Base-by-base conservation (phyloP, 2,113 vertebrate genomes). In the Oncorhynchus gorbuscha region DNA sequence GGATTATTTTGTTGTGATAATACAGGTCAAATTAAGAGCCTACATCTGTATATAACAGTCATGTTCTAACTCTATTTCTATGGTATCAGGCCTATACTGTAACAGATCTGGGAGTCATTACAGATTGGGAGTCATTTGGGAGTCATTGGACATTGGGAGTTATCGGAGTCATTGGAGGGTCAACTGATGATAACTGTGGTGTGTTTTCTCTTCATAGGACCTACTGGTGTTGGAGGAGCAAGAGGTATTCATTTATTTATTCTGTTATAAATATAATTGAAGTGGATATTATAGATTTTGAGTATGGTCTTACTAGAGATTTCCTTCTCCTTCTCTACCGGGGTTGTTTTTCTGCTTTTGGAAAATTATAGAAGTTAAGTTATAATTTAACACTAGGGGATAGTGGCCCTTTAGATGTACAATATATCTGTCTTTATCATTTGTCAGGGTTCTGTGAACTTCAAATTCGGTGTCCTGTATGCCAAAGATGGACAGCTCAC, bases 401-500 rank as follows among this genome's bases (percentile, higher is more conserved):
- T 58, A 58, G 18, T 58, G 55, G 14, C 20, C 20, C 55, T 18
- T 8, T 30, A 8, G 39, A 45, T 45, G 39, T 45, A 45, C 9
- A 45, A 28, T 20, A 39, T 73, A 30, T 24, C 30, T 24, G 22
- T 48, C 14, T 3, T 3, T 24, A 1, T 65, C 58, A 18, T 51
- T 26, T 70, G 81, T 71, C 83, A 99, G 98, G 98, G 98, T 73
- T 99, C 96, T 12, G 98, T 99, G 88, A 99, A 99, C 92, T 99
- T 99, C 92, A 99, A 99, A 90, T 99, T 99, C 87, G 98, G 98
- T 78, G 93, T 99, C 81, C 96, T 99, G 79, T 99, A 93, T 90
- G 97, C 97, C 89, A 99, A 95, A 94, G 97, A 99, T 1, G 98
- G 98, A 35, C 98, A 99, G 89, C 94, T 99, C 79, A 99, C 98